These are phyloP conservation scores for Bettongia penicillata DNA, from an alignment of 2,113 vertebrate genomes.

Conservation along the genomic window DNA sequence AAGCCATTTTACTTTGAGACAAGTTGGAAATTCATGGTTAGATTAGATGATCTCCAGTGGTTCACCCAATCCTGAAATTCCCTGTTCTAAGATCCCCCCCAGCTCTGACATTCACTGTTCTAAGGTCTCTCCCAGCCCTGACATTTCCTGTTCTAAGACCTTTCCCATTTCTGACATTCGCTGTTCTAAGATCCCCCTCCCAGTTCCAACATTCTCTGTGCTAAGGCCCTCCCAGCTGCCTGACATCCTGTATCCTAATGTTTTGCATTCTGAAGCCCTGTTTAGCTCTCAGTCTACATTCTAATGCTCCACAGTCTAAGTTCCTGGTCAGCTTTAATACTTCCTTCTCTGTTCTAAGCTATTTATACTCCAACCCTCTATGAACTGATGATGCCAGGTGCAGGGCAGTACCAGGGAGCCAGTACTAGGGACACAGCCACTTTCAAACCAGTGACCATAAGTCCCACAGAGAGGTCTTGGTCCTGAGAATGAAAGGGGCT, in stretches of 20 bases:
- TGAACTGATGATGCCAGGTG: not conserved
- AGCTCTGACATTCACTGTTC: not conserved
- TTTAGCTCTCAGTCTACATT: not conserved
- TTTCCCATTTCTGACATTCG: too few relatives aligned
- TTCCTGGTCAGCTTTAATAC: not conserved
- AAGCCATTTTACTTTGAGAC: not conserved
- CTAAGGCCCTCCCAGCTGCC: not conserved
- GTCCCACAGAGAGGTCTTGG: not conserved
- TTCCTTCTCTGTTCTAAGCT: not conserved
- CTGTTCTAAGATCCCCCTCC: not conserved
- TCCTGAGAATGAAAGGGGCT: constrained; percentile 23
- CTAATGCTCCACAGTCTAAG: not conserved
- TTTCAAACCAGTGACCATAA: not conserved
- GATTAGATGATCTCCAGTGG: not conserved
- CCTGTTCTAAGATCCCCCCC: too few relatives aligned
- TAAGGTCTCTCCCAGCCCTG: not conserved
- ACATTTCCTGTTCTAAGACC: too few relatives aligned
- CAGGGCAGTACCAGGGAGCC: not conserved
- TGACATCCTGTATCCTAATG: not conserved
- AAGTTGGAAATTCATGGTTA: not conserved
- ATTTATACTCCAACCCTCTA: not conserved
- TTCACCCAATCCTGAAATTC: not conserved
- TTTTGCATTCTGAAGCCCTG: not conserved
- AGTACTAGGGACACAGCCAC: not conserved
- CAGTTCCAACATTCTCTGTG: not conserved